phyloP scores from a whole-genome alignment of 2,113 vertebrate species.

The Antigone vipio region DNA sequence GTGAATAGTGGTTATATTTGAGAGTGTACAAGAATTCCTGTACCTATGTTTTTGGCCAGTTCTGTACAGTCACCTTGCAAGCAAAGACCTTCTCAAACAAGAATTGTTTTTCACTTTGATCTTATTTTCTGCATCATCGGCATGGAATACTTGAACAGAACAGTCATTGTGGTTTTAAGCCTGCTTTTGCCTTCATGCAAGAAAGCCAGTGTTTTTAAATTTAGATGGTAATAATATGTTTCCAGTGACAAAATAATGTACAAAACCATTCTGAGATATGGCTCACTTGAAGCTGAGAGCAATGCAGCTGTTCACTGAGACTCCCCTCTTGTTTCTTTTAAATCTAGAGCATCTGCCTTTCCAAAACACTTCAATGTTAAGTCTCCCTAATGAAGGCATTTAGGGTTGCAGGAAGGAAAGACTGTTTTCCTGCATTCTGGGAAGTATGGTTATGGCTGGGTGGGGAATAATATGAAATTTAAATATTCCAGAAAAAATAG shows the following conservation, averaged over 20 bases:
- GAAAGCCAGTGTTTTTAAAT: constrained; percentile 40
- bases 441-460: background rate
- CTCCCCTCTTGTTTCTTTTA: constrained; percentile 5
- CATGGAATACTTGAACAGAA: background rate
- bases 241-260: constrained; percentile 27
- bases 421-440: background rate
- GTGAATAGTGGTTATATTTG: background rate
- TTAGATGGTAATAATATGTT: constrained; percentile 51
- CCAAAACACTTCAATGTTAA: background rate
- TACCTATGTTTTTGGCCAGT: background rate
- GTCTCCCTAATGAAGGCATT: constrained; percentile 27
- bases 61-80: background rate
- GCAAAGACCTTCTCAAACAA: background rate
- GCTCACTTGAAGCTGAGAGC: constrained; percentile 19
- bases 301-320: constrained; percentile 43
- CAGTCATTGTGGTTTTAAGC: constrained; percentile 11
- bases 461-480: background rate
- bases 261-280: background rate
- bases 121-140: background rate
- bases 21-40: background rate
- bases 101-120: background rate
- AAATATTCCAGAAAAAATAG: background rate
- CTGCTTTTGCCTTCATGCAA: background rate
- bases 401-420: constrained; percentile 32
- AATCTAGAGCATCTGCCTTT: background rate